phyloP scores from a whole-genome alignment of 1,140 invertebrate genomes.

The Trachelipus rathkii region DNA sequence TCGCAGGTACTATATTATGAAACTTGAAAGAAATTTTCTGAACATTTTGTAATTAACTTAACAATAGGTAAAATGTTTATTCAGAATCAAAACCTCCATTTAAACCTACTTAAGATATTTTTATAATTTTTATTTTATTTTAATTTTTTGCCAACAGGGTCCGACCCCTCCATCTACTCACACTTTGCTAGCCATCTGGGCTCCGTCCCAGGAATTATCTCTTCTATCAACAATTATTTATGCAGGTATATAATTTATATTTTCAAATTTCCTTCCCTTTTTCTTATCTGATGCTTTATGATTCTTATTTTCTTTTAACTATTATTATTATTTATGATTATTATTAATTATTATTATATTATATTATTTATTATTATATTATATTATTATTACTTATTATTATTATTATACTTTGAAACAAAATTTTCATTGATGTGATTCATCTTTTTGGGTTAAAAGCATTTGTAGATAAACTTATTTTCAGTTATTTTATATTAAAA shows the following conservation, averaged over 20 bases:
- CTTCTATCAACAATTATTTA: conserved; percentile 58
- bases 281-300: not conserved
- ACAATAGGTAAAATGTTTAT: not conserved
- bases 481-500: too few relatives aligned
- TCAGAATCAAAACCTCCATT: not conserved
- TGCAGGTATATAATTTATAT: conserved; percentile 30
- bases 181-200: conserved; percentile 74
- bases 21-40: too few relatives aligned
- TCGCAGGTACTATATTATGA: conserved; percentile 27
- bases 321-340: not conserved
- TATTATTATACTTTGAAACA: too few relatives aligned
- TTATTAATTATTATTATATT: too few relatives aligned
- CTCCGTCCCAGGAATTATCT: conserved; percentile 71
- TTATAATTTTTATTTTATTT: too few relatives aligned
- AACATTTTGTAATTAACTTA: not conserved
- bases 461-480: too few relatives aligned
- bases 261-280: not conserved
- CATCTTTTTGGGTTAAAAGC: too few relatives aligned
- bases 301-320: not conserved
- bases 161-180: conserved; percentile 65
- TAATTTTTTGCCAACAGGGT: conserved; percentile 63
- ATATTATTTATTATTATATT: too few relatives aligned
- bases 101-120: not conserved
- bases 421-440: too few relatives aligned
- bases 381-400: too few relatives aligned